phyloP scores from a whole-genome alignment of 2,888 invertebrate species.

The Cistogaster globosa region DNA sequence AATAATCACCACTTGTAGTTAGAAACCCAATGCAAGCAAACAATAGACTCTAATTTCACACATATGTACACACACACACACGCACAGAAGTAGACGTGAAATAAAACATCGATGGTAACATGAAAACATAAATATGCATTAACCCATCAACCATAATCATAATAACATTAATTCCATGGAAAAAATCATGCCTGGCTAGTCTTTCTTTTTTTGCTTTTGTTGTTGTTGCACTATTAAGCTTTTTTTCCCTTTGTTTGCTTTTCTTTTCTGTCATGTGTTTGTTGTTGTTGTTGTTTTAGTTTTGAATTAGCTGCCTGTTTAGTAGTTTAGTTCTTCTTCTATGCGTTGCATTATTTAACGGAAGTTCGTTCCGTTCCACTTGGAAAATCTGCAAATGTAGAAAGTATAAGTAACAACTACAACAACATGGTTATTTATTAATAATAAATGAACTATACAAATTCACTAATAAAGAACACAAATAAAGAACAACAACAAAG shows the following conservation, averaged over 20 bases:
- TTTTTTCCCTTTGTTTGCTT: too few relatives aligned
- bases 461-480: slow-evolving; percentile 5
- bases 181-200: slow-evolving; percentile 60
- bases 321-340: slow-evolving; percentile 32
- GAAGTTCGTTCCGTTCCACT: slow-evolving; percentile 72
- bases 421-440: background rate
- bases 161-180: slow-evolving; percentile 66
- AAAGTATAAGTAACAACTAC: slow-evolving; percentile 14
- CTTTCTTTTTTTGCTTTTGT: background rate
- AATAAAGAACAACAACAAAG: slow-evolving; percentile 19
- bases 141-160: slow-evolving; percentile 64
- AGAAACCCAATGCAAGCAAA: slow-evolving; percentile 37
- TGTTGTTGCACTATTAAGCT: slow-evolving; percentile 28
- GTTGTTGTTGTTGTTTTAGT: slow-evolving; percentile 5
- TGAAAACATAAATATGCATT: slow-evolving; percentile 65
- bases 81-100: background rate
- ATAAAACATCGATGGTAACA: slow-evolving; percentile 45
- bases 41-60: slow-evolving; percentile 58
- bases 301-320: slow-evolving; percentile 20
- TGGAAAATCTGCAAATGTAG: slow-evolving; percentile 67
- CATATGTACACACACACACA: slow-evolving; percentile 3
- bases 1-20: slow-evolving; percentile 57
- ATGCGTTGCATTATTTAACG: slow-evolving; percentile 63
- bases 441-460: slow-evolving; percentile 28
- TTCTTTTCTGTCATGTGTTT: background rate